Evolutionary conservation across 64 coral and sea anemone species (phyloP).

Genomic region (Anthopleura sola): DNA sequence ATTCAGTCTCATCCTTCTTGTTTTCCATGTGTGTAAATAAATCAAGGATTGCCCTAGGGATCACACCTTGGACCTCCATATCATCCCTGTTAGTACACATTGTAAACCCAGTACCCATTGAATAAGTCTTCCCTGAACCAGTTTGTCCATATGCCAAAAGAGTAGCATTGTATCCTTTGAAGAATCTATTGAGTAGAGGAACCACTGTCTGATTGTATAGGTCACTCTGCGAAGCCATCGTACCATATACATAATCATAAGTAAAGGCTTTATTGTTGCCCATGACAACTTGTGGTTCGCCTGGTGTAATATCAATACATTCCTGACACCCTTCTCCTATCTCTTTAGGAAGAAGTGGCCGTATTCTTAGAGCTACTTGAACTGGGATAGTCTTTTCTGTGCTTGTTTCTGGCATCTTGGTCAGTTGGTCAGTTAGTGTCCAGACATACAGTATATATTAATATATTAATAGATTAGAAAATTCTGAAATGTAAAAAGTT

Average conservation of each 20-base stretch:
- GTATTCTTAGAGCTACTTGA: slow-evolving; percentile 79
- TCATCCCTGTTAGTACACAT: slow-evolving; percentile 52
- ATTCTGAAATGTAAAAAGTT: background rate
- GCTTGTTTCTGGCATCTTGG: slow-evolving; percentile 49
- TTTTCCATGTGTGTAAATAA: slow-evolving; percentile 69
- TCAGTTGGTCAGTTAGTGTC: background rate
- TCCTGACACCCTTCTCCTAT: slow-evolving; percentile 77
- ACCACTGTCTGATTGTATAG: slow-evolving; percentile 69
- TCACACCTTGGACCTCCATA: slow-evolving; percentile 55
- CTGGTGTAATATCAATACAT: slow-evolving; percentile 74
- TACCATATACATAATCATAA: slow-evolving; percentile 92
- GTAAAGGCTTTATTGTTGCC: slow-evolving; percentile 92
- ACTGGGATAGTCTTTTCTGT: slow-evolving; percentile 83
- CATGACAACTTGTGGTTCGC: slow-evolving; percentile 81
- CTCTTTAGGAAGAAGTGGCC: slow-evolving; percentile 86
- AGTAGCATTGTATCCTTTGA: slow-evolving; percentile 91
- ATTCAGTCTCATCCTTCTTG: slow-evolving; percentile 67
- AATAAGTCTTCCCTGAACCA: slow-evolving; percentile 92
- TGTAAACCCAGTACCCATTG: slow-evolving; percentile 92
- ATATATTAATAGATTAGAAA: slow-evolving; percentile 3
- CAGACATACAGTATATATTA: background rate
- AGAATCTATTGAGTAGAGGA: slow-evolving; percentile 79
- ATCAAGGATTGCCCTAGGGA: slow-evolving; percentile 70
- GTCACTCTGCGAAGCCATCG: slow-evolving; percentile 42
- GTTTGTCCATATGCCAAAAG: slow-evolving; percentile 96